Conservation (phyloP, 2,113 vertebrate genomes). For the Cyanocitta stelleri region DNA sequence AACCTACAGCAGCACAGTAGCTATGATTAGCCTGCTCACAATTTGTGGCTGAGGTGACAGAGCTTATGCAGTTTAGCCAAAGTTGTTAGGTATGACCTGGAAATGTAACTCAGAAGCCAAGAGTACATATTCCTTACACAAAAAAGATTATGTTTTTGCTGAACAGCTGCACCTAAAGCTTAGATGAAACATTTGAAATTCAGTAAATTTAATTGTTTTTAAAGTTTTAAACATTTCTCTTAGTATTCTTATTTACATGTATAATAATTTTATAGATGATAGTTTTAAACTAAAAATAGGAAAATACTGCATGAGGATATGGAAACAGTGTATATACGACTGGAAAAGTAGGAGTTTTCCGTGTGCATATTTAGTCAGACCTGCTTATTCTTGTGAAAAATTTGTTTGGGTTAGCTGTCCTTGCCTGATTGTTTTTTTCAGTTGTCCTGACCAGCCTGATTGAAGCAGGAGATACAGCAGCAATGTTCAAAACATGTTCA, state of each 20-base stretch:
- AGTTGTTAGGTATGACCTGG: neutral
- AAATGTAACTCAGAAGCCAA: neutral
- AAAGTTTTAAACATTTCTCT: neutral
- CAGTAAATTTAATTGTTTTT: neutral
- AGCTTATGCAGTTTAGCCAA: neutral
- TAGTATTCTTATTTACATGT: neutral
- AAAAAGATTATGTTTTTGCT: neutral
- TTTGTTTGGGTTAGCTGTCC: neutral
- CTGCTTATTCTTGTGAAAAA: neutral
- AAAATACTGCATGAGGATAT: neutral
- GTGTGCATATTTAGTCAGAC: neutral
- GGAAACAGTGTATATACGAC: neutral
- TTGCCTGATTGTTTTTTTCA: neutral
- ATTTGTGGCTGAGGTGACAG: neutral
- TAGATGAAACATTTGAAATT: neutral
- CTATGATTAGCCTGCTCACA: slow-evolving; percentile 17
- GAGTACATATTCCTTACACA: neutral
- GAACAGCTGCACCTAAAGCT: neutral
- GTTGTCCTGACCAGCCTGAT: neutral
- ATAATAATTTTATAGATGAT: neutral
- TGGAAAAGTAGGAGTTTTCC: neutral
- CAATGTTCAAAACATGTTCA: neutral
- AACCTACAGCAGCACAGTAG: neutral
- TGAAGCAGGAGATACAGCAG: neutral
- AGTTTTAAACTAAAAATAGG: neutral